Conservation (phyloP, 1,140 invertebrate species). For the Drosophila rufa region DNA sequence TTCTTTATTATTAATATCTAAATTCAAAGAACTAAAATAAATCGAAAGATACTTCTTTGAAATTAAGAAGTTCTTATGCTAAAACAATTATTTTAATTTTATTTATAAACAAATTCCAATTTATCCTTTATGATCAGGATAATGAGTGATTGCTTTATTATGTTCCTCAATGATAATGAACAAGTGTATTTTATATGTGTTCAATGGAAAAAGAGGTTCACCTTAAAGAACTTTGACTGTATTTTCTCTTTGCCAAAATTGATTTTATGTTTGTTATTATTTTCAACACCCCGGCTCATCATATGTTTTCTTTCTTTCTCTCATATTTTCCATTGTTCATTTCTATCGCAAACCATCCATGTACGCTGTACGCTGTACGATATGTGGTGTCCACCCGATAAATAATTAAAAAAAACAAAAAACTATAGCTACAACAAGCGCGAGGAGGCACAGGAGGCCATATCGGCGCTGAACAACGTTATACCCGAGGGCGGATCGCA, state of each 20-base stretch:
- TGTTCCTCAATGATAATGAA: too few relatives aligned
- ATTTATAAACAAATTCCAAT: neutral
- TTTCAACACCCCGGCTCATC: slow-evolving; percentile 12
- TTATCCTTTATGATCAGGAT: too few relatives aligned
- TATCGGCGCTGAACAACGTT: slow-evolving; percentile 93
- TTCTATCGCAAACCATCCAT: slow-evolving; percentile 22
- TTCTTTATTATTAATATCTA: neutral
- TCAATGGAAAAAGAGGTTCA: too few relatives aligned
- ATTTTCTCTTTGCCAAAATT: slow-evolving; percentile 11
- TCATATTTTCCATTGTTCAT: slow-evolving; percentile 18
- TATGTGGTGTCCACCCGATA: slow-evolving; percentile 19
- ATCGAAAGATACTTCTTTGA: neutral
- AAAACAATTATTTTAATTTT: neutral
- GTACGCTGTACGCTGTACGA: neutral
- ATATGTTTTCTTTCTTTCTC: slow-evolving; percentile 18
- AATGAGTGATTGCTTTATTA: too few relatives aligned
- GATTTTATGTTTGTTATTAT: slow-evolving; percentile 2
- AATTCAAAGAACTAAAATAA: neutral
- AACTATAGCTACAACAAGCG: slow-evolving; percentile 86
- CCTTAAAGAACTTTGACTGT: neutral
- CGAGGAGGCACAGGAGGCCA: slow-evolving; percentile 95
- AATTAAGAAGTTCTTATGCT: neutral
- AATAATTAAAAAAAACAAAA: slow-evolving; percentile 7
- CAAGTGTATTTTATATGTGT: too few relatives aligned
- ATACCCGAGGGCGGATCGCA: slow-evolving; percentile 93